These are phyloP conservation scores for Chionoecetes opilio DNA, from an alignment of 1,140 invertebrate species.

Conservation along the genomic window DNA sequence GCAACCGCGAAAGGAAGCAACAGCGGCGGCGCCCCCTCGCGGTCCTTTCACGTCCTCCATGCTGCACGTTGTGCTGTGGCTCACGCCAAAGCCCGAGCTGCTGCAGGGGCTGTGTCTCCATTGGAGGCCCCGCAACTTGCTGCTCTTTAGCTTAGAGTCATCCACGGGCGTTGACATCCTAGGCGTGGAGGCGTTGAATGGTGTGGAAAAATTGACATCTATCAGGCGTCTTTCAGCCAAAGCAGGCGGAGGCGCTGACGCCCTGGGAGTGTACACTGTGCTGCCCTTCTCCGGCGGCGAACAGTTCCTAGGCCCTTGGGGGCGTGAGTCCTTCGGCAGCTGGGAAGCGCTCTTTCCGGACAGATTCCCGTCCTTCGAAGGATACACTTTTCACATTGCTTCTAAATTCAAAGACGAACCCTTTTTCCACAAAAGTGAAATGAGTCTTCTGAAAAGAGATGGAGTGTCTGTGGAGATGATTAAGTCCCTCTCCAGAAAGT, in stretches of 20 bases:
- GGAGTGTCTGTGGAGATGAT: constrained; percentile 61
- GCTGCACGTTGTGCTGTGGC: constrained; percentile 61
- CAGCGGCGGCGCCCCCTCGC: background rate
- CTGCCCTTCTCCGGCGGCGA: constrained; percentile 40
- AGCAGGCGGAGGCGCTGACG: background rate
- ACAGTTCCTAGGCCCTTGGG: background rate
- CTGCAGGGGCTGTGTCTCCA: constrained; percentile 42
- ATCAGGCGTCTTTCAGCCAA: background rate
- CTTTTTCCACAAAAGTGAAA: background rate
- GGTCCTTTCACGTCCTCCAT: constrained; percentile 8
- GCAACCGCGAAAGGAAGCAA: no score
- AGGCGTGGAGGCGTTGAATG: background rate
- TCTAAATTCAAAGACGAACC: constrained; percentile 37
- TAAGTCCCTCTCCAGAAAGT: constrained; percentile 24
- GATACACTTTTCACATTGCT: constrained; percentile 54
- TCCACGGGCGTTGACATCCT: background rate
- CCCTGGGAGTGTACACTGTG: background rate
- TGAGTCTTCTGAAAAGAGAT: background rate
- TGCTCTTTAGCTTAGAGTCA: constrained; percentile 40
- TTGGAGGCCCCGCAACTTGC: constrained; percentile 61
- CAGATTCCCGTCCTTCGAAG: constrained; percentile 49
- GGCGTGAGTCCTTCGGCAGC: background rate
- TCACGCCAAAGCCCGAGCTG: background rate
- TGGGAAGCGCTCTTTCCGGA: constrained; percentile 39
- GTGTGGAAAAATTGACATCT: constrained; percentile 25